Base-by-base conservation (phyloP, 1,140 invertebrate genomes). In the Meteorus sp. region DNA sequence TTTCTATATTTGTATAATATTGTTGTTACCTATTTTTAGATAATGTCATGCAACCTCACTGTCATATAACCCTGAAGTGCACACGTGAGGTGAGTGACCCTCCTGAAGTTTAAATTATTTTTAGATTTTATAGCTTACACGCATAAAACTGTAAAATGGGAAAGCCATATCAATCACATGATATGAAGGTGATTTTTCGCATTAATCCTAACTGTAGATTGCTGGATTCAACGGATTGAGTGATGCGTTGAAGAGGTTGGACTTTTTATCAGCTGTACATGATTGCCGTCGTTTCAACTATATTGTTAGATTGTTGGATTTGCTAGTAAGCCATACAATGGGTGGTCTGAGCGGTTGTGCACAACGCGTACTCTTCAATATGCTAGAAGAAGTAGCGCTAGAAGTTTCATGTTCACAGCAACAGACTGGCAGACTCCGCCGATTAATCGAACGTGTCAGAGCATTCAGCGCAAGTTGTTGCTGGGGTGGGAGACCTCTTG, bases 221-320 rank as follows among this genome's bases (percentile, higher is more conserved):
- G 94, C 94, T 59, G 93, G 93, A 37, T 95, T 96, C 77, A 97
- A 97, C 75, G 94, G 92, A 44, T 82, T 99, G 31, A 93, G 92
- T 67, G 97, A 99, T 79, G 95, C 94, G 1, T 89, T 99, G 13
- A 92, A 94, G 70, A 87, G 92, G 56, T 79, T 99, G 35, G 96
- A 99, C 78, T 95, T 98, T 81, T 87, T 91, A 53, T 93, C 92
- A 59, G 95, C 96, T 2, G 94, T 97, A 25, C 89, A 90, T 54
- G 95, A 99, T 80, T 91, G 92, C 11, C 86, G 94, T 50, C 84
- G 96, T 51, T 98, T 98, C 79, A 96, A 97, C 77, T 99, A 98
- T 78, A 95, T 98, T 66, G 95, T 93, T 70, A 94, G 95, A 65
- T 82, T 99, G 29, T 79, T 98, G 52, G 89, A 95, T 72, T 82